Percentiles rank a stretch among this genome's conserved stretches.
Conservation (phyloP, 35 echinoderm and acorn worm genomes). For the Ptychodera flava region DNA sequence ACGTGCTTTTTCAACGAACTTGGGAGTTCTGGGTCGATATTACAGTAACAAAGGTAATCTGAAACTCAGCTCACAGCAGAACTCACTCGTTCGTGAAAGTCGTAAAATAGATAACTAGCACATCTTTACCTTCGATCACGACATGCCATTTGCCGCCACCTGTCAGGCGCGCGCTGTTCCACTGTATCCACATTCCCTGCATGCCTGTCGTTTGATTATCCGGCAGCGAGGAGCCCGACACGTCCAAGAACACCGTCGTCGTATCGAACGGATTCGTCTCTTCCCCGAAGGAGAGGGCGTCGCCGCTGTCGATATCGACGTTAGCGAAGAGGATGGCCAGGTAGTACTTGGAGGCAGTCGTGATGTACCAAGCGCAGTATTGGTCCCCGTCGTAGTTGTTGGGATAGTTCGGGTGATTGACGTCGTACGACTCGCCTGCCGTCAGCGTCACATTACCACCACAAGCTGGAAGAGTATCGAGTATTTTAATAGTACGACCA, state of each 20-base stretch:
- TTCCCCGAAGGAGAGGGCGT: background rate
- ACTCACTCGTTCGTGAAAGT: no score
- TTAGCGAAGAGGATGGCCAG: background rate
- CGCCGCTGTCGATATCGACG: background rate
- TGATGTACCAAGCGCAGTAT: background rate
- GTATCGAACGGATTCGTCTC: background rate
- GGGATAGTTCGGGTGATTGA: background rate
- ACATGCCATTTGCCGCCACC: background rate
- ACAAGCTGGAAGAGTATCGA: background rate
- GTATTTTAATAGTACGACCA: no score
- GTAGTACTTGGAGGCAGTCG: background rate
- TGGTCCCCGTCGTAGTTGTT: background rate
- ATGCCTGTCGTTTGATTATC: background rate
- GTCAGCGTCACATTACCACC: background rate
- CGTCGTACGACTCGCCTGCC: background rate
- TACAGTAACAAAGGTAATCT: no score
- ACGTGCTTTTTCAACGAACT: no score
- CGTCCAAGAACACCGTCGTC: background rate
- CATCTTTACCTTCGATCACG: background rate
- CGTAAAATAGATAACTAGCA: no score
- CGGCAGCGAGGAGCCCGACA: background rate
- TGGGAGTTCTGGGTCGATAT: no score
- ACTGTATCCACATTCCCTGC: background rate
- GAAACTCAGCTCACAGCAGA: no score
- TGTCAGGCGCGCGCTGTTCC: background rate